phyloP scores from a whole-genome alignment of 2,888 invertebrate genomes.

The Graphium colonna region DNA sequence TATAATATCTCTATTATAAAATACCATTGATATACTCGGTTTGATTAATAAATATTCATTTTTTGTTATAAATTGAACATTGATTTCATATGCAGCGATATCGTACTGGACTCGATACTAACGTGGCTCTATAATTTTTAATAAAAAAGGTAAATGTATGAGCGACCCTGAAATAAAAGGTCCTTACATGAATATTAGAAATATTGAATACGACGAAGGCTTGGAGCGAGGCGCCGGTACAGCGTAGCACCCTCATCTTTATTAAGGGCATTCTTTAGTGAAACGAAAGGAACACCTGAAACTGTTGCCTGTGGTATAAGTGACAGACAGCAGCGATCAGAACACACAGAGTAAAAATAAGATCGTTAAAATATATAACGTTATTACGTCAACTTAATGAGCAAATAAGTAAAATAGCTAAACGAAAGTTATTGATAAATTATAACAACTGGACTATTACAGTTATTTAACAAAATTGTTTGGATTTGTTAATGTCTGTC shows the following conservation, averaged over 20 bases:
- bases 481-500: no score
- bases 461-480: no score
- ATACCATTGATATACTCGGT: no score
- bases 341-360: no score
- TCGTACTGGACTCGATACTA: neutral
- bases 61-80: neutral
- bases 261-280: slow-evolving; percentile 68
- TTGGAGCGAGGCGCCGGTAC: slow-evolving; percentile 22
- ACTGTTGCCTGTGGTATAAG: slow-evolving; percentile 35
- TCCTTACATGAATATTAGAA: slow-evolving; percentile 15
- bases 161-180: neutral
- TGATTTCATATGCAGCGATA: neutral
- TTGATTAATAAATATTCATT: no score
- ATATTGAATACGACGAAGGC: slow-evolving; percentile 12
- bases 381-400: no score
- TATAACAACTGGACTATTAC: no score
- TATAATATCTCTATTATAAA: no score
- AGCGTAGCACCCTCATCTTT: slow-evolving; percentile 57
- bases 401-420: no score
- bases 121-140: neutral
- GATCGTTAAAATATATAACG: no score
- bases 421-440: no score
- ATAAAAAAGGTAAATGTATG: neutral
- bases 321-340: slow-evolving; percentile 29
- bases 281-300: slow-evolving; percentile 52